Conservation (phyloP, 2,113 vertebrate genomes). For the Protobothrops mucrosquamatus region DNA sequence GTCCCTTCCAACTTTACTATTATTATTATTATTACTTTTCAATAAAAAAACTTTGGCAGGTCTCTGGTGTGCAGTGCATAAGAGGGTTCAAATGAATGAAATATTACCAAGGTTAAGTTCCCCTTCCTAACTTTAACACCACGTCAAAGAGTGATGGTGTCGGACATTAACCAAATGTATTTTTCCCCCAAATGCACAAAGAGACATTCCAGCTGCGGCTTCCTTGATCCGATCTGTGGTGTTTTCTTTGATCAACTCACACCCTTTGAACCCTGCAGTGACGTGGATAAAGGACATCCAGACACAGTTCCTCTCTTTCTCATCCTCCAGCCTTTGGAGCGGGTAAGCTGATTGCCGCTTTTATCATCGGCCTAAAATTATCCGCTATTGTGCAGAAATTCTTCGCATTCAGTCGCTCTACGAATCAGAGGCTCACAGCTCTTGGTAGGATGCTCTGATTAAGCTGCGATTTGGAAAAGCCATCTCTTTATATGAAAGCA, state of each 20-base stretch:
- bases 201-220: slow-evolving; percentile 17
- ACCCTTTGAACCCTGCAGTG: slow-evolving; percentile 31
- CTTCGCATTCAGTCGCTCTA: slow-evolving; percentile 38
- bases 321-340: slow-evolving; percentile 28
- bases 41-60: not conserved
- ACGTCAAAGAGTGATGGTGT: slow-evolving; percentile 28
- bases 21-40: too few relatives aligned
- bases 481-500: not conserved
- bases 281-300: slow-evolving; percentile 18
- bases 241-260: slow-evolving; percentile 58
- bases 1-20: too few relatives aligned
- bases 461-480: slow-evolving; percentile 42
- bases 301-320: slow-evolving; percentile 42
- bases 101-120: slow-evolving; percentile 41
- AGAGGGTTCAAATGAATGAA: slow-evolving; percentile 19
- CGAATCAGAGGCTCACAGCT: slow-evolving; percentile 39
- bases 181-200: slow-evolving; percentile 35
- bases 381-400: slow-evolving; percentile 28
- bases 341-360: slow-evolving; percentile 23
- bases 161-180: slow-evolving; percentile 14
- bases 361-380: slow-evolving; percentile 44
- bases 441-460: slow-evolving; percentile 41
- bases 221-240: slow-evolving; percentile 25
- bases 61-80: slow-evolving; percentile 21
- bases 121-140: slow-evolving; percentile 18